phyloP scores from a whole-genome alignment of 2,797 vertebrate species.

The Poeciliopsis presidionis region DNA sequence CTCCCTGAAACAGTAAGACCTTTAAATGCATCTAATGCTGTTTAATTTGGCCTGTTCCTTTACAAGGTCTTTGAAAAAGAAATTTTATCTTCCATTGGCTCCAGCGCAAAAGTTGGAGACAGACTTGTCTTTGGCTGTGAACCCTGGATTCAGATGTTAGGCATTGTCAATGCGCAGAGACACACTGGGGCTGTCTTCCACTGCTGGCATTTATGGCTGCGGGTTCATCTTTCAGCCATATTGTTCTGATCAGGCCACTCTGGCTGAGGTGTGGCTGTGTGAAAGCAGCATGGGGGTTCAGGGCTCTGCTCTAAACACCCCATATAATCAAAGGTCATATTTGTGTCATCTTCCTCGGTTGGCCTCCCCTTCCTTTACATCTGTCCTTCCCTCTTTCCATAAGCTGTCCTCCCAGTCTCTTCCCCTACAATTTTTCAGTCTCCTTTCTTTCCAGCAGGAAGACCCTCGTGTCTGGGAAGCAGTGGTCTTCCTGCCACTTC shows the following conservation, averaged over 20 bases:
- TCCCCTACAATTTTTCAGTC: conserved; percentile 57
- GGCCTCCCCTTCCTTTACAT: conserved; percentile 61
- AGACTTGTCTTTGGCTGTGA: conserved; percentile 64
- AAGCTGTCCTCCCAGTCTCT: conserved; percentile 54
- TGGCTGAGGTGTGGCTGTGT: conserved; percentile 74
- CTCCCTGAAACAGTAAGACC: conserved; percentile 47
- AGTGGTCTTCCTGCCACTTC: conserved; percentile 80
- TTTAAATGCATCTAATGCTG: conserved; percentile 64
- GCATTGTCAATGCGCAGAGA: conserved; percentile 70
- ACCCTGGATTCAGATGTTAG: conserved; percentile 67
- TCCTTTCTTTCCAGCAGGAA: conserved; percentile 74
- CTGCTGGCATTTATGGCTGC: conserved; percentile 72
- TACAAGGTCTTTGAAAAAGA: conserved; percentile 68
- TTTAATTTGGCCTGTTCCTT: conserved; percentile 68
- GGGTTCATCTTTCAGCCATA: conserved; percentile 79
- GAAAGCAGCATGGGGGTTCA: conserved; percentile 59
- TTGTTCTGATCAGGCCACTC: conserved; percentile 74
- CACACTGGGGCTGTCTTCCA: conserved; percentile 70
- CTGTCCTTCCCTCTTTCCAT: conserved; percentile 50
- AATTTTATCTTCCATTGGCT: conserved; percentile 68
- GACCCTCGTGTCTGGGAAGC: conserved; percentile 77
- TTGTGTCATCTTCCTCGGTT: conserved; percentile 63
- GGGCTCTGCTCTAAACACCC: conserved; percentile 64
- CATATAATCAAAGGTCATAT: conserved; percentile 75
- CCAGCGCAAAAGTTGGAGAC: conserved; percentile 36